Percentiles rank a stretch among this genome's conserved stretches.
phyloP scores from a whole-genome alignment of 2,797 vertebrate species.

The Sebastes minor region DNA sequence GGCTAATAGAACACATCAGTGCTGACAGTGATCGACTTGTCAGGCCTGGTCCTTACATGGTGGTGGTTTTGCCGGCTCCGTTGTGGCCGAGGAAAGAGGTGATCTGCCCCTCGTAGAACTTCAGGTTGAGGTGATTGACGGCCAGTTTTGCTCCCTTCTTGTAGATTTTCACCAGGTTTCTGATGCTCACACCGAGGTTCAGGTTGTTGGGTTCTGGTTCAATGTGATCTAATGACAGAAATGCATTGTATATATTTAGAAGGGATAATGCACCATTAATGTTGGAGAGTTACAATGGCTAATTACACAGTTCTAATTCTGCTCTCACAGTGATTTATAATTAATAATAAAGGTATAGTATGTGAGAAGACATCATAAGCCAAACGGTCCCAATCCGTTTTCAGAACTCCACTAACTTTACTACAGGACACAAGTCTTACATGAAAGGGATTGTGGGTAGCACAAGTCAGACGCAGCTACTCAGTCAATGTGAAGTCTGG shows the following conservation, averaged over 20 bases:
- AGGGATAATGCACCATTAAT: not conserved
- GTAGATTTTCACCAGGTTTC: constrained; percentile 90
- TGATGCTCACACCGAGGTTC: constrained; percentile 83
- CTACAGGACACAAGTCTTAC: not conserved
- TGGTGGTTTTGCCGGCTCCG: constrained; percentile 93
- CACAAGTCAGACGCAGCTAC: not conserved
- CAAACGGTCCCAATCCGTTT: not conserved
- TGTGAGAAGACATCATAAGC: not conserved
- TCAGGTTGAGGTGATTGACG: constrained; percentile 89
- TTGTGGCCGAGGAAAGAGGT: constrained; percentile 94
- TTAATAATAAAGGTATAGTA: not conserved
- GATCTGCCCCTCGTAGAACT: constrained; percentile 93
- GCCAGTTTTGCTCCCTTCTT: constrained; percentile 82
- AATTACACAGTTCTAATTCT: not conserved
- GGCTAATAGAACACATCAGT: not conserved
- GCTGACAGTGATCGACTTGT: not conserved
- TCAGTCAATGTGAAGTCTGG: not conserved
- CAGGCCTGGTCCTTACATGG: constrained; percentile 83
- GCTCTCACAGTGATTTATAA: not conserved
- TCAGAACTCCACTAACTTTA: not conserved
- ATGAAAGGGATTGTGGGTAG: not conserved
- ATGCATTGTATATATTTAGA: not conserved
- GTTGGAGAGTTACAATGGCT: not conserved
- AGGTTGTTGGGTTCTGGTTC: constrained; percentile 84
- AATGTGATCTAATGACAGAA: constrained; percentile 78